These are phyloP conservation scores for Premnoplex brunnescens DNA, from an alignment of 2,797 vertebrate genomes.

Conservation along the genomic window DNA sequence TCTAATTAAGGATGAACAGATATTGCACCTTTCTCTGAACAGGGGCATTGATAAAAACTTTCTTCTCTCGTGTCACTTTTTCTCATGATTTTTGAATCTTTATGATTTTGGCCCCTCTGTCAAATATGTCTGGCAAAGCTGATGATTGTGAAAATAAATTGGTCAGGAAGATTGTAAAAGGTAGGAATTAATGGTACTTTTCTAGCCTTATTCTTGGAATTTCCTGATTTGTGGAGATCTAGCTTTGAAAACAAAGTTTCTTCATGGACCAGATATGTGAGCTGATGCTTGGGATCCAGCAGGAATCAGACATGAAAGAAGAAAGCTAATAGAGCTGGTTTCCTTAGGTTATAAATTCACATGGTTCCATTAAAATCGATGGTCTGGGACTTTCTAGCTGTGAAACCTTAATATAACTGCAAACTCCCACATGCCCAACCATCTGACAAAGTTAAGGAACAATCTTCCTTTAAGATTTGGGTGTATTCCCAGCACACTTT, in stretches of 20 bases:
- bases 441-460: neutral
- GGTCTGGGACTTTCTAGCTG: neutral
- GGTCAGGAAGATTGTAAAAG: neutral
- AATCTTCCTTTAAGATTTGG: neutral
- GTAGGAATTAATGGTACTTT: neutral
- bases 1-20: neutral
- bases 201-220: neutral
- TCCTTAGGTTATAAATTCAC: neutral
- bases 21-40: neutral
- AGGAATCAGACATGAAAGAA: neutral
- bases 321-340: neutral
- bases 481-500: neutral
- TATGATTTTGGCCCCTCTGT: neutral
- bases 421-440: neutral
- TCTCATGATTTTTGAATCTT: neutral
- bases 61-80: neutral
- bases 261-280: neutral
- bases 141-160: neutral
- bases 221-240: neutral
- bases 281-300: neutral
- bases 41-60: accelerated
- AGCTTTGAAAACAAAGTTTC: neutral
- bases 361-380: conserved; percentile 6
- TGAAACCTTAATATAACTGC: neutral
- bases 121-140: neutral